Evolutionary conservation across 2,888 invertebrate species (phyloP).

Genomic region (Synergus umbraculus): DNA sequence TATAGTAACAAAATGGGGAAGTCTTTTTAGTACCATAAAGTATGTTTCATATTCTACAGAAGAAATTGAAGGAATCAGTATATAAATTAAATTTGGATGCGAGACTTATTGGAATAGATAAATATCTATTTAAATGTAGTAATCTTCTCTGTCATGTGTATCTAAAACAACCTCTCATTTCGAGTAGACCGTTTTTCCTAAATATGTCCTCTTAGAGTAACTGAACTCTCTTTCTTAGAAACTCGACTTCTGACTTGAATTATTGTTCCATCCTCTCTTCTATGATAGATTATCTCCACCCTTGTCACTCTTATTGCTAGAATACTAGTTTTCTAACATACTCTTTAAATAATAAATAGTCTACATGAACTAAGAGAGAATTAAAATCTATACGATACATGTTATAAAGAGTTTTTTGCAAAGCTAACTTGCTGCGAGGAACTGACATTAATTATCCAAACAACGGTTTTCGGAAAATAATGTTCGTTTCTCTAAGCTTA

Average conservation of each 20-base stretch:
- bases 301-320: neutral
- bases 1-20: too few relatives aligned
- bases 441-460: neutral
- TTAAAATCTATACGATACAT: neutral
- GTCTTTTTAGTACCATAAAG: too few relatives aligned
- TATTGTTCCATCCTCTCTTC: neutral
- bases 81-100: neutral
- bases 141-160: neutral
- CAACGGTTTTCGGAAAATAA: neutral
- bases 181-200: neutral
- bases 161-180: neutral
- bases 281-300: neutral
- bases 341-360: neutral
- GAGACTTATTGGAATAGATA: neutral
- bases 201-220: neutral
- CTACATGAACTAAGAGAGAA: neutral
- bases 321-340: neutral
- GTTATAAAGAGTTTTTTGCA: neutral
- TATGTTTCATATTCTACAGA: neutral
- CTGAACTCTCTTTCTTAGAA: neutral
- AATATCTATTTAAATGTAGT: neutral
- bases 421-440: neutral
- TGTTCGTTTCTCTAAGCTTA: neutral
- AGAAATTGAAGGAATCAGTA: neutral
- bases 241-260: neutral